Conservation (phyloP, 2,113 vertebrate genomes). For the Peromyscus leucopus region DNA sequence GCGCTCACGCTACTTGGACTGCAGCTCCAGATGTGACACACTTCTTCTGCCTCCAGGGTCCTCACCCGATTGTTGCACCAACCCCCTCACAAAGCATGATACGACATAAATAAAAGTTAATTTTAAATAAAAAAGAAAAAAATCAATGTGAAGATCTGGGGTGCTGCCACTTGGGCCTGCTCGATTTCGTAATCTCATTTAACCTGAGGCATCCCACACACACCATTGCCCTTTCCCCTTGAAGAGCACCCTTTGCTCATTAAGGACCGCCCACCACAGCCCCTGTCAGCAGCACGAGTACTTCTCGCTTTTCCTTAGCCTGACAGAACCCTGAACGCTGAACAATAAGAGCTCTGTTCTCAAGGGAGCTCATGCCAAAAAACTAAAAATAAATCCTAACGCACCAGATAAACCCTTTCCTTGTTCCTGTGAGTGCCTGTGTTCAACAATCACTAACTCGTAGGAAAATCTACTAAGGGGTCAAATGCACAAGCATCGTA, state of each 20-base stretch:
- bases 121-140: neutral
- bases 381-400: conserved; percentile 49
- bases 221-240: neutral
- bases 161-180: fast-evolving
- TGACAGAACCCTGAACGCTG: neutral
- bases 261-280: no score
- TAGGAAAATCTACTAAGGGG: conserved; percentile 46
- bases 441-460: neutral
- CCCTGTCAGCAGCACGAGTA: neutral
- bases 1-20: no score
- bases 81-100: neutral
- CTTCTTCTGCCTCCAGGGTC: neutral
- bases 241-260: neutral
- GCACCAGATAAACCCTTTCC: conserved; percentile 58
- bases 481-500: neutral
- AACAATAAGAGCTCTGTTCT: conserved; percentile 78
- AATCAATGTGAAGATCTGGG: neutral
- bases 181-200: neutral
- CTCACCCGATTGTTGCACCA: no score
- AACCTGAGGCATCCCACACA: neutral
- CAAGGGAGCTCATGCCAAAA: conserved; percentile 20
- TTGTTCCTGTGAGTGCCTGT: conserved; percentile 12
- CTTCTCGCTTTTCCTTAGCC: conserved; percentile 61
- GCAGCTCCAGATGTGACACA: no score
- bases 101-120: neutral